Percentiles rank a stretch among this genome's conserved stretches.
Conservation (phyloP, 2,797 vertebrate genomes). For the Liparis tanakae region DNA sequence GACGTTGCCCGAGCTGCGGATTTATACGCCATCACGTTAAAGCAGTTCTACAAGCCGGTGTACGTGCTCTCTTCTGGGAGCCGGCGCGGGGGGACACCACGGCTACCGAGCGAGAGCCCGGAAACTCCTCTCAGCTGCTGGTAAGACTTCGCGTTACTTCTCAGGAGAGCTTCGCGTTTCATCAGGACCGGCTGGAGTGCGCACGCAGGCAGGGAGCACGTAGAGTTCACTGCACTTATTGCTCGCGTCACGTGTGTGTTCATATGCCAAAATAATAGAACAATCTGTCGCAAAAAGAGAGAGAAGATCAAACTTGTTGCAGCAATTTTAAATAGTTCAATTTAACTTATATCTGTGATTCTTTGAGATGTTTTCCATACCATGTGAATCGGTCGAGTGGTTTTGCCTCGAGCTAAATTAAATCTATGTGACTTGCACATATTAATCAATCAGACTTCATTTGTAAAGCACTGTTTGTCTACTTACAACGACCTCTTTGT, state of each 20-base stretch:
- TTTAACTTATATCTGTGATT: not conserved
- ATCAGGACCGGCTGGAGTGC: not conserved
- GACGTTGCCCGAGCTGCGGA: slow-evolving; percentile 13
- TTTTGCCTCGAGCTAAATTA: not conserved
- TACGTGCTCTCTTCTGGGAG: not conserved
- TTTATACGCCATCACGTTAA: slow-evolving; percentile 17
- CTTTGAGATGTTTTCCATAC: not conserved
- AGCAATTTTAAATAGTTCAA: too few species aligned
- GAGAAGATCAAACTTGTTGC: not conserved
- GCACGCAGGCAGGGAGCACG: not conserved
- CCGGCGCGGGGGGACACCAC: slow-evolving; percentile 9
- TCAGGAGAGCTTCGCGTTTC: rapidly evolving
- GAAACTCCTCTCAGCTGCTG: slow-evolving; percentile 35
- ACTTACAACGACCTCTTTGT: not conserved
- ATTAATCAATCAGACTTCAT: not conserved
- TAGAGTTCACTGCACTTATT: not conserved
- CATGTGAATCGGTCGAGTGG: not conserved
- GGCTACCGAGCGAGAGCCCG: not conserved
- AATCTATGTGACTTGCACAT: not conserved
- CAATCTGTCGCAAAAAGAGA: not conserved
- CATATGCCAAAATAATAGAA: not conserved
- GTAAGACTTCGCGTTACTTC: slow-evolving; percentile 29
- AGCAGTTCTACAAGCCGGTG: not conserved
- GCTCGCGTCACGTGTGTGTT: not conserved
- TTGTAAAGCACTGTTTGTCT: not conserved